phyloP scores from a whole-genome alignment of 2,113 vertebrate species.

The Caranx ignobilis region DNA sequence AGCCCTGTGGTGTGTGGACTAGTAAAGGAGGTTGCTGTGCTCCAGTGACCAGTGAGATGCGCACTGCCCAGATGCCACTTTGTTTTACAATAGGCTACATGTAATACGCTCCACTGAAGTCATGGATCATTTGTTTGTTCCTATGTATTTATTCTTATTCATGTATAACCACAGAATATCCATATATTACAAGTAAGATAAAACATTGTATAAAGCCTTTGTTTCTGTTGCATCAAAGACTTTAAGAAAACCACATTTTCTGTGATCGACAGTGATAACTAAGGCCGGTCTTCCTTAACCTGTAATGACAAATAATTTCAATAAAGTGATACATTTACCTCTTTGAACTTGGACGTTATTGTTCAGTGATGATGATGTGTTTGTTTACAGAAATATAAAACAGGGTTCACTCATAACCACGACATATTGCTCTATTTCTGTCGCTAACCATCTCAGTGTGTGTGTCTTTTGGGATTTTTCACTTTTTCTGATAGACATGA shows the following conservation, averaged over 20 bases:
- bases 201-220: slow-evolving; percentile 48
- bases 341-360: slow-evolving; percentile 36
- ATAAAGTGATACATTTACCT: slow-evolving; percentile 68
- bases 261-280: slow-evolving; percentile 45
- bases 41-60: slow-evolving; percentile 21
- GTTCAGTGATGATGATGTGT: background rate
- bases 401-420: background rate
- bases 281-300: slow-evolving; percentile 56
- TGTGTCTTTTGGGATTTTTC: no score
- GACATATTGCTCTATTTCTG: background rate
- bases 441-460: no score
- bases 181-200: slow-evolving; percentile 46
- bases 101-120: slow-evolving; percentile 13
- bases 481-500: no score
- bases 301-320: slow-evolving; percentile 68
- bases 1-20: slow-evolving; percentile 2
- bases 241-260: slow-evolving; percentile 40
- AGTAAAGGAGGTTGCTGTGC: slow-evolving; percentile 22
- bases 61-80: slow-evolving; percentile 13
- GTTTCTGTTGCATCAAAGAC: slow-evolving; percentile 37
- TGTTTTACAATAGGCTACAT: slow-evolving; percentile 39
- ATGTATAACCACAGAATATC: slow-evolving; percentile 38
- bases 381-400: background rate
- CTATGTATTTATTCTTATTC: slow-evolving; percentile 70
- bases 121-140: slow-evolving; percentile 51